Conservation (phyloP, 2,888 invertebrate genomes). For the Podabrus alpinus region DNA sequence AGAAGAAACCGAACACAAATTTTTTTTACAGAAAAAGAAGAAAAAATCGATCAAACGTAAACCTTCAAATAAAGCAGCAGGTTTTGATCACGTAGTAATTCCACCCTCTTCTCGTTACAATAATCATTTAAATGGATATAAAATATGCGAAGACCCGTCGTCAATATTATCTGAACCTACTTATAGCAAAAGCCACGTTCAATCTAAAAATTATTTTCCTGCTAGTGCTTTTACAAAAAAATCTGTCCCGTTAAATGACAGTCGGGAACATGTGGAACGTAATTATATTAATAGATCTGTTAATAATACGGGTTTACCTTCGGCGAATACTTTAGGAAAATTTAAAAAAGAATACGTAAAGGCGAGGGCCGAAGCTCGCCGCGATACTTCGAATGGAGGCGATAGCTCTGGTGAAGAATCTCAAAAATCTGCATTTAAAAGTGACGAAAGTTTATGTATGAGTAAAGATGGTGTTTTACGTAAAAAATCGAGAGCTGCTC, state of each 20-base stretch:
- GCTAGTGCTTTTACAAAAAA: conserved; percentile 48
- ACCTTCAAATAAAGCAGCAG: conserved; percentile 59
- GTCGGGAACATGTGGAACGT: conserved; percentile 17
- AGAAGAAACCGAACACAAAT: conserved; percentile 51
- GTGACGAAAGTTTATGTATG: conserved; percentile 68
- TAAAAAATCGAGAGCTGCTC: conserved; percentile 70
- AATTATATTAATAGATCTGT: conserved; percentile 38
- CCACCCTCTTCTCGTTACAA: conserved; percentile 38
- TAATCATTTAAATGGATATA: conserved; percentile 29
- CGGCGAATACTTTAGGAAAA: conserved; percentile 57
- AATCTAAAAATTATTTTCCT: conserved; percentile 47
- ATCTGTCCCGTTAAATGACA: conserved; percentile 11
- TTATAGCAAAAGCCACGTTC: conserved; percentile 43
- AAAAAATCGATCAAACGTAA: conserved; percentile 58
- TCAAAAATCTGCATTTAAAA: conserved; percentile 66
- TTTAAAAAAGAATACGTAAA: conserved; percentile 66
- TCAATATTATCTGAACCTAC: conserved; percentile 66
- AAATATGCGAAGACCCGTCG: conserved; percentile 52
- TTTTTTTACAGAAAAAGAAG: conserved; percentile 53
- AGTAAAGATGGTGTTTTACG: conserved; percentile 60
- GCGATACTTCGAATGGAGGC: conserved; percentile 63
- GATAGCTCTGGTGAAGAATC: conserved; percentile 77
- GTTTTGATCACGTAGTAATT: conserved; percentile 69
- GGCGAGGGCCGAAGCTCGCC: conserved; percentile 69
- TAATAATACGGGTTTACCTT: background rate